phyloP scores from a whole-genome alignment of 2,113 vertebrate species.

The Ptychochromis oligacanthus region DNA sequence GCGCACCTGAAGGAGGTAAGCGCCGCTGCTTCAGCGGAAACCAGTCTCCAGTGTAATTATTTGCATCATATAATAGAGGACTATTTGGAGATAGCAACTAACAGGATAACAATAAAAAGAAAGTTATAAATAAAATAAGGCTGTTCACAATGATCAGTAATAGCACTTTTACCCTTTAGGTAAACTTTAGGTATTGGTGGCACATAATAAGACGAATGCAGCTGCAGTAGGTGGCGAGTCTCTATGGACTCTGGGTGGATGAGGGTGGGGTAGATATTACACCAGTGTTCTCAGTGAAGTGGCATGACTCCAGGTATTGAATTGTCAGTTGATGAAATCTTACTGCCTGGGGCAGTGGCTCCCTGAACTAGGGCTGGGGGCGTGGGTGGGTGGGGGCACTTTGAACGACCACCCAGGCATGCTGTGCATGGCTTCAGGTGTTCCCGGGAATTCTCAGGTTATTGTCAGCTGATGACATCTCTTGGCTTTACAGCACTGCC shows the following conservation, averaged over 20 bases:
- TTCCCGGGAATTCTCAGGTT: slow-evolving; percentile 11
- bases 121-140: neutral
- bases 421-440: slow-evolving; percentile 12
- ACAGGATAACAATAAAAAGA: neutral
- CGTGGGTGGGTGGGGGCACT: neutral
- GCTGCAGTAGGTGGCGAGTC: neutral
- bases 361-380: neutral
- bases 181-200: neutral
- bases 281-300: slow-evolving; percentile 36
- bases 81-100: neutral
- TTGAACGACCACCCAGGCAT: slow-evolving; percentile 34
- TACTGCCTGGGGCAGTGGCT: slow-evolving; percentile 20
- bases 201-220: neutral
- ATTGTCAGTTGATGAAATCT: slow-evolving; percentile 47
- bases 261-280: slow-evolving; percentile 57
- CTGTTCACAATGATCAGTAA: neutral
- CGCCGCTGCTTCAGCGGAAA: neutral
- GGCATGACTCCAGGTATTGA: slow-evolving; percentile 38
- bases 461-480: slow-evolving; percentile 41
- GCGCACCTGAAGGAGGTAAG: slow-evolving; percentile 70
- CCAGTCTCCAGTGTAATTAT: neutral
- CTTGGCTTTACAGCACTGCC: neutral
- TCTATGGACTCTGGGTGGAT: slow-evolving; percentile 15
- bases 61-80: neutral
- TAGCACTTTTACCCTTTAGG: neutral